A percentile compares a stretch with the other conserved stretches of the same genome.
Conservation (phyloP, 2,797 vertebrate genomes). For the Odontamblyopus rebecca region DNA sequence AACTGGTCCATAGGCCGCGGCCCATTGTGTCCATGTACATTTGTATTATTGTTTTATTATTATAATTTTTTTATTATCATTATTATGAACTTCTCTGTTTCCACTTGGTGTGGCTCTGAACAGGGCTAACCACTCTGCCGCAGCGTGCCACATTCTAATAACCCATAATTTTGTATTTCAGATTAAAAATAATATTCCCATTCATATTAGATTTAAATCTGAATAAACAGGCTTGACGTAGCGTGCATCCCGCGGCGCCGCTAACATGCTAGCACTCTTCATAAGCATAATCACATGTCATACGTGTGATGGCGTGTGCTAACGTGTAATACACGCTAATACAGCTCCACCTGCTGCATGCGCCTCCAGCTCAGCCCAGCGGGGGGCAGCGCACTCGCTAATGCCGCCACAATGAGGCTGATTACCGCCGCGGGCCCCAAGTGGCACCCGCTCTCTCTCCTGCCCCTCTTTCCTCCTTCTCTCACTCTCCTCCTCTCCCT, state of each 20-base stretch:
- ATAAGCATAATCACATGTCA: constrained; percentile 1
- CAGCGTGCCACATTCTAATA: neutral
- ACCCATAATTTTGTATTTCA: neutral
- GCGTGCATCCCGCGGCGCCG: neutral
- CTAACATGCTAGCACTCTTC: neutral
- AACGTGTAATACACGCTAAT: neutral
- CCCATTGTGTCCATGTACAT: no score
- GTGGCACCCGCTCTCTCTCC: neutral
- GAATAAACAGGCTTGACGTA: neutral
- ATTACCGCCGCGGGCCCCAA: constrained; percentile 1
- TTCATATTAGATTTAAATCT: neutral
- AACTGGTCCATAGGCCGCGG: no score
- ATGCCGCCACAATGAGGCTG: neutral
- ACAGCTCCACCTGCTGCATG: neutral
- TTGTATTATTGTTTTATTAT: neutral
- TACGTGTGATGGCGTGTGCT: neutral
- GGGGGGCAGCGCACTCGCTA: neutral
- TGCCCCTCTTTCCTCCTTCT: neutral
- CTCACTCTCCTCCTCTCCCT: no score
- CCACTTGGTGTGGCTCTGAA: neutral
- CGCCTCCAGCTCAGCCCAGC: neutral
- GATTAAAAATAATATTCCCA: neutral
- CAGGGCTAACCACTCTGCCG: neutral
- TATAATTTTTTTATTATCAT: neutral
- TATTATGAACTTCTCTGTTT: neutral